Percentiles rank a stretch among this genome's conserved stretches.
Conservation (phyloP, 2,888 invertebrate genomes). For the Drosophila mayaguana region DNA sequence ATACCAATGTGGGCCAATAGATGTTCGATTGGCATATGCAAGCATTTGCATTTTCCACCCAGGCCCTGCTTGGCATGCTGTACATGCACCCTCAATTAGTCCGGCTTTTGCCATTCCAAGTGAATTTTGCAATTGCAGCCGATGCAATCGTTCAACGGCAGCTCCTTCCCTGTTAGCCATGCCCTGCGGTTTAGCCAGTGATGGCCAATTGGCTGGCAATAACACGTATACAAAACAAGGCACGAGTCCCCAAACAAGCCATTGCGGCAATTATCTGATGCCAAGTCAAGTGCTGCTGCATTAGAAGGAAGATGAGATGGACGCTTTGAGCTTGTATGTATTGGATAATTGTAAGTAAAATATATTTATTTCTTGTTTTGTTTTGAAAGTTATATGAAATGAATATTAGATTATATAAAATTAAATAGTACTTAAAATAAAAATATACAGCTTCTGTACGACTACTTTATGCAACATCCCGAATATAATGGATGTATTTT, state of each 20-base stretch:
- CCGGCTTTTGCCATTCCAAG: slow-evolving; percentile 40
- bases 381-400: neutral
- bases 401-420: neutral
- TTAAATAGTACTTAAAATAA: neutral
- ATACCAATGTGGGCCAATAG: slow-evolving; percentile 8
- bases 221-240: slow-evolving; percentile 28
- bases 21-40: slow-evolving; percentile 25
- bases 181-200: slow-evolving; percentile 33
- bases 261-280: slow-evolving; percentile 19
- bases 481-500: too few relatives aligned
- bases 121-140: slow-evolving; percentile 47
- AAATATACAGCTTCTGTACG: too few relatives aligned
- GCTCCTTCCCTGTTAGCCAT: slow-evolving; percentile 19
- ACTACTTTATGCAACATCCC: too few relatives aligned
- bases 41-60: slow-evolving; percentile 40
- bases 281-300: neutral
- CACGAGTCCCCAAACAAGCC: slow-evolving; percentile 18
- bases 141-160: slow-evolving; percentile 41
- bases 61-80: slow-evolving; percentile 14
- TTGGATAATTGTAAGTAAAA: neutral
- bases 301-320: neutral
- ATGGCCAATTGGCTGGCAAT: slow-evolving; percentile 50
- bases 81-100: slow-evolving; percentile 51
- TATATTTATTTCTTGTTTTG: neutral
- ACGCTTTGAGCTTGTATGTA: neutral